Base-by-base conservation (phyloP, 2,888 invertebrate species). In the Pterobdella sp. region DNA sequence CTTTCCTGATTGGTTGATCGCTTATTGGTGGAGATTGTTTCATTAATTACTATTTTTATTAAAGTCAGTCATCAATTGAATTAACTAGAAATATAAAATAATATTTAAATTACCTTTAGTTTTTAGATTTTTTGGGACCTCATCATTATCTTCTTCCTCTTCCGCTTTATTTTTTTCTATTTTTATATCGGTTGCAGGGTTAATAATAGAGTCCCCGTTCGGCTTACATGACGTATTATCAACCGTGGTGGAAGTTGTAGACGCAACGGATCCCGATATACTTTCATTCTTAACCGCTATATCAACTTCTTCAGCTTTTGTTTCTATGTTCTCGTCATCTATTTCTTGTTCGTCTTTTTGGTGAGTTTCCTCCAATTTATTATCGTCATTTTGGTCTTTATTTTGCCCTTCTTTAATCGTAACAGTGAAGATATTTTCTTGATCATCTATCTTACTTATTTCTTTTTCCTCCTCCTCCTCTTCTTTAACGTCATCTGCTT, bases 21-120 rank as follows among this genome's bases (percentile, higher is more conserved):
- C n/a, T n/a, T n/a, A n/a, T n/a, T n/a, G n/a, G n/a, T n/a, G n/a
- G n/a, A n/a, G n/a, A n/a, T n/a, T n/a, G n/a, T n/a, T n/a, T n/a
- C n/a, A n/a, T n/a, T n/a, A n/a, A n/a, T n/a, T n/a, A n/a, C n/a
- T n/a, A n/a, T n/a, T n/a, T n/a, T n/a, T n/a, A n/a, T n/a, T n/a
- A n/a, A n/a, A n/a, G n/a, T n/a, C n/a, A n/a, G n/a, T n/a, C n/a
- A n/a, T n/a, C n/a, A n/a, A n/a, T n/a, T n/a, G 3, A 18, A 56
- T 3, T 14, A n/a, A 56, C 26, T 56, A 26, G n/a, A 56, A 56
- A 56, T 14, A 26, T 56, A 56, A 56, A 56, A 26, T 4, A 4
- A 56, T 26, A 26, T 22, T 56, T 56, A 22, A 56, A 22, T 22
- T 26, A 56, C 60, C 74, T 1, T 81, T 81, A 64, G 80, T 80